phyloP scores from a whole-genome alignment of 64 coral and sea anemone genomes.

The Exaiptasia diaphana region DNA sequence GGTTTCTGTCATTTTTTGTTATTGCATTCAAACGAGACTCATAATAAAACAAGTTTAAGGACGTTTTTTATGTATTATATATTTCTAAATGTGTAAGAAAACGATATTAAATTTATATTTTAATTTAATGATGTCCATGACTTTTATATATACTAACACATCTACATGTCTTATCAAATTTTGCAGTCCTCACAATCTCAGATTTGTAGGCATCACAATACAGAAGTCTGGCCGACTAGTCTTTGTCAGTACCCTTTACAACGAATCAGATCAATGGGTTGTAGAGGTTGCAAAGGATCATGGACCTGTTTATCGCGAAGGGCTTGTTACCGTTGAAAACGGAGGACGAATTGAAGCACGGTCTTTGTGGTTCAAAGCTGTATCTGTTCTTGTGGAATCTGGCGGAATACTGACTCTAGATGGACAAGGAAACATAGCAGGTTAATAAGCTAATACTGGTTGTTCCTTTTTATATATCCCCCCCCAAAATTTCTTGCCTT shows the following conservation, averaged over 20 bases:
- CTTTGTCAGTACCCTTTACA: slow-evolving; percentile 37
- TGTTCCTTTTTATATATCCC: too few species aligned
- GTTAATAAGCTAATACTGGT: too few species aligned
- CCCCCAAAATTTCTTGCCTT: too few species aligned
- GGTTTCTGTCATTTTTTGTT: too few species aligned
- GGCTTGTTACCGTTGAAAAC: slow-evolving; percentile 69
- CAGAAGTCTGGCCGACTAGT: slow-evolving; percentile 77
- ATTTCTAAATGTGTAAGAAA: too few species aligned
- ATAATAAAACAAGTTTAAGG: too few species aligned
- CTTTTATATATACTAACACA: too few species aligned
- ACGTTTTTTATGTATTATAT: too few species aligned
- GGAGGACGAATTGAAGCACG: slow-evolving; percentile 56
- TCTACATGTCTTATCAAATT: background rate
- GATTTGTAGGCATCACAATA: slow-evolving; percentile 86
- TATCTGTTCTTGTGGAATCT: slow-evolving; percentile 64
- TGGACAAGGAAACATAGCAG: slow-evolving; percentile 46
- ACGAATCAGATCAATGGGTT: slow-evolving; percentile 62
- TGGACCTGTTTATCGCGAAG: slow-evolving; percentile 75
- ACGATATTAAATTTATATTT: too few species aligned
- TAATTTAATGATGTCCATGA: too few species aligned
- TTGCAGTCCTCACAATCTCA: slow-evolving; percentile 56
- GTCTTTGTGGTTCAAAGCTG: slow-evolving; percentile 45
- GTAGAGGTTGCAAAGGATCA: slow-evolving; percentile 42
- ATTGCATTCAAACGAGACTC: too few species aligned
- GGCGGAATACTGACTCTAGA: slow-evolving; percentile 62